These are phyloP conservation scores for Salvator merianae DNA, from an alignment of 2,113 vertebrate genomes.

Conservation along the genomic window DNA sequence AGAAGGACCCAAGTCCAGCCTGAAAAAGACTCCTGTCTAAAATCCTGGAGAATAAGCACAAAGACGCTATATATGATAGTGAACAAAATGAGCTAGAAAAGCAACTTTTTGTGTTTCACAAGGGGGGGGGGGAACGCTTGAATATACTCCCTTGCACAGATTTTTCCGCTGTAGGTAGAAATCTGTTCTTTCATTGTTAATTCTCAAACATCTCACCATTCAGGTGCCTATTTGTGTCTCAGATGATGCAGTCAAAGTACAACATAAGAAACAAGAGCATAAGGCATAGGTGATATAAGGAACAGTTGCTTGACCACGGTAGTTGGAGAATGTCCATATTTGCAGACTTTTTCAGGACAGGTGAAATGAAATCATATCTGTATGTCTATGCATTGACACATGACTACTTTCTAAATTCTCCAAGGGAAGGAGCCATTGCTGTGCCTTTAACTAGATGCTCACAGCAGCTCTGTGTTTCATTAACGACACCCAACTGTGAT, in stretches of 20 bases:
- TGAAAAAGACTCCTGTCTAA: background rate
- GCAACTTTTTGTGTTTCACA: no score
- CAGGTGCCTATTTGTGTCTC: no score
- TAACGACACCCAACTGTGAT: background rate
- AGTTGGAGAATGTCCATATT: background rate
- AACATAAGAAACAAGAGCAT: no score
- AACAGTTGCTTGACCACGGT: background rate
- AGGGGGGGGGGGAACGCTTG: no score
- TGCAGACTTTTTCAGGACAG: background rate
- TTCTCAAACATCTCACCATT: background rate
- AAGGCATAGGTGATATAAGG: background rate
- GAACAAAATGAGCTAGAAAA: no score
- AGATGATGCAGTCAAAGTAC: no score
- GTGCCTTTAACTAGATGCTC: background rate
- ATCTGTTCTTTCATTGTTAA: background rate
- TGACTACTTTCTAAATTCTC: background rate
- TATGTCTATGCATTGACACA: background rate
- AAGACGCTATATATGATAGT: background rate
- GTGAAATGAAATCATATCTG: background rate
- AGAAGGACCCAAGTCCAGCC: background rate
- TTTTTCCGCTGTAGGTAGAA: no score
- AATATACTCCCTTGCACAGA: no score
- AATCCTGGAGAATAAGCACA: background rate
- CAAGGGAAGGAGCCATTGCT: background rate
- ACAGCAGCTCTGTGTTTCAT: background rate